Evolutionary conservation across 2,888 invertebrate species (phyloP), one percentile per base, ranked within the genome.

Genomic region (Agrotis clavis): DNA sequence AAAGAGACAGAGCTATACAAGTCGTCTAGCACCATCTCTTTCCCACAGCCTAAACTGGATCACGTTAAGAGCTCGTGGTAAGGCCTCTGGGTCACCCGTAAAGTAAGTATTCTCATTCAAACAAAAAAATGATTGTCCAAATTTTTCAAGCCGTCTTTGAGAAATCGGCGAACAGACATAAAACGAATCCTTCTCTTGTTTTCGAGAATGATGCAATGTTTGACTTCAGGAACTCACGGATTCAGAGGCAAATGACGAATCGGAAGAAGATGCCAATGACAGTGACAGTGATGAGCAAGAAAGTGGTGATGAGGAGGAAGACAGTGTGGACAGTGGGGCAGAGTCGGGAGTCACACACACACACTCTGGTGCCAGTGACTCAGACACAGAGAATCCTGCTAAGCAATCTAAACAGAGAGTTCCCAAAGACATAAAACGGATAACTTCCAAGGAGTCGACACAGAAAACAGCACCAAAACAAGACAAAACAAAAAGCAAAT

Each of bases 271-370:
- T 4, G 56, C 78, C 50, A 86, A 88, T 60, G 92, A 77, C 30
- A 87, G 88, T 61, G 93, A 92, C 30, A 79, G 59, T 35, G 91
- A 91, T 82, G 92, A 90, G 74, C 88, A 90, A 60, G 88, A 86
- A 54, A 89, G 87, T 45, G 88, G 87, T 61, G 88, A 85, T 16
- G 86, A 89, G 9, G 86, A 86, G 3, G 67, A 71, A 30, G 94
- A 92, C 61, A 90, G 89, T 75, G 91, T 91, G 60, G 97, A 96
- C 67, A 96, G 96, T 76, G 97, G 96, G 2, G 92, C 93, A 2
- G 95, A 95, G 78, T 94, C 94, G 1, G 93, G 91, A 4, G 85
- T 90, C 0, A 90, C 90, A 11, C 89, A 87, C 13, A 87, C 88
- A 48, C 88, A 89, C 18, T 79, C 81, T 45, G 71, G 62, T 4